Evolutionary conservation across 2,888 invertebrate genomes (phyloP).

Genomic region (Ennomos erosarius): DNA sequence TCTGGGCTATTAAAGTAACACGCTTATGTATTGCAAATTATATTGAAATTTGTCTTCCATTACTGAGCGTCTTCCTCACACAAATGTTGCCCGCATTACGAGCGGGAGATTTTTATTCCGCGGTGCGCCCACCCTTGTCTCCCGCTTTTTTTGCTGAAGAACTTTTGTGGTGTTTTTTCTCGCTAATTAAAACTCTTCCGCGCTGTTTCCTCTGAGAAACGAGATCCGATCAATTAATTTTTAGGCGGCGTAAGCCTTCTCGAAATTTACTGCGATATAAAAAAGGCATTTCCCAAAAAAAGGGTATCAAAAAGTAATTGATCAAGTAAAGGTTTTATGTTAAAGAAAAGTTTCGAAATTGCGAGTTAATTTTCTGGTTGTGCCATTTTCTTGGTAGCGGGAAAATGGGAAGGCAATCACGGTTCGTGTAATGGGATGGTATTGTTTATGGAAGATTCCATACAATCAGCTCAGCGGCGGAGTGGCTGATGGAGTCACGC

Average conservation of each 20-base stretch:
- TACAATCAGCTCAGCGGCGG: conserved; percentile 52
- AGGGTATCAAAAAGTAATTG: conserved; percentile 75
- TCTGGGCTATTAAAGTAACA: conserved; percentile 86
- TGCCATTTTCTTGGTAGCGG: conserved; percentile 50
- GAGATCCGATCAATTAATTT: conserved; percentile 85
- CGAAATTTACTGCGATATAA: conserved; percentile 78
- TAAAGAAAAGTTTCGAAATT: conserved; percentile 46
- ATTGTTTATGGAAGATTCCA: conserved; percentile 58
- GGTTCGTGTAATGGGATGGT: conserved; percentile 53
- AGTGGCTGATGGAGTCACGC: conserved; percentile 65
- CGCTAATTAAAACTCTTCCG: conserved; percentile 85
- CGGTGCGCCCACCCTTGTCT: conserved; percentile 82
- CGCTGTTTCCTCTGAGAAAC: conserved; percentile 83
- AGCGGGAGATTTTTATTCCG: conserved; percentile 81
- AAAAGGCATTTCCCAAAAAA: conserved; percentile 72
- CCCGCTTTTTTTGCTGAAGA: conserved; percentile 81
- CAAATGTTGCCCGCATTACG: conserved; percentile 85
- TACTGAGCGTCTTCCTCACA: conserved; percentile 84
- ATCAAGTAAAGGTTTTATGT: conserved; percentile 66
- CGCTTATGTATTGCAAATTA: conserved; percentile 87
- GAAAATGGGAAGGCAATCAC: conserved; percentile 54
- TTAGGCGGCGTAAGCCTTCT: conserved; percentile 79
- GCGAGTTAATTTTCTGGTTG: conserved; percentile 46
- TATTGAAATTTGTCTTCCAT: conserved; percentile 86
- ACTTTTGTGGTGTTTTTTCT: conserved; percentile 81